A percentile compares a stretch with the other conserved stretches of the same genome.
phyloP scores from a whole-genome alignment of 2,113 vertebrate genomes.

The Haliaeetus leucogaster region DNA sequence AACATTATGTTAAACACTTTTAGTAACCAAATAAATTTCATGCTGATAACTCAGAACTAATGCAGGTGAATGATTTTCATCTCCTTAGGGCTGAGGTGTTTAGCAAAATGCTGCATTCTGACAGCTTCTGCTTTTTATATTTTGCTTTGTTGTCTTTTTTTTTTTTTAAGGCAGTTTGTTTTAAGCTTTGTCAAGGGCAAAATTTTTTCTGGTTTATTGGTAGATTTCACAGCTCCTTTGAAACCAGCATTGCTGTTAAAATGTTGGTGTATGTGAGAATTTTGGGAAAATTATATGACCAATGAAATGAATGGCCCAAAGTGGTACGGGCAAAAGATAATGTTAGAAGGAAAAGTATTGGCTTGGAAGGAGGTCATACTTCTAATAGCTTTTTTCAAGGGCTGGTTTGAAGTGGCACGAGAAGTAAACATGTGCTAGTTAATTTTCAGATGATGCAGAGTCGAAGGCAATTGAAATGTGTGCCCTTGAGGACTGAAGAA shows the following conservation, averaged over 20 bases:
- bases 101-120: background rate
- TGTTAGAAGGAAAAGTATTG: background rate
- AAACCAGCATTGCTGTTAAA: background rate
- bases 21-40: background rate
- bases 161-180: background rate
- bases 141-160: background rate
- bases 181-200: background rate
- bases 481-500: background rate
- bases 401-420: background rate
- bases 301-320: background rate
- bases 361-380: background rate
- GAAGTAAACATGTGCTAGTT: background rate
- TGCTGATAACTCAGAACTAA: background rate
- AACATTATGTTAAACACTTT: background rate
- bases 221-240: background rate
- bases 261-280: background rate
- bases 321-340: background rate
- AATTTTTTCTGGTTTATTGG: background rate
- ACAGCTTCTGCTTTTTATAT: background rate
- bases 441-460: background rate
- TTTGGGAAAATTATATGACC: background rate
- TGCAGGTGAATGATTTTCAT: background rate
- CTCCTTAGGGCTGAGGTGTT: background rate
- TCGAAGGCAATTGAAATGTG: background rate
- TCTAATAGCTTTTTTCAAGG: background rate